Base-by-base conservation (phyloP, 2,888 invertebrate genomes). In the Teleogryllus oceanicus region DNA sequence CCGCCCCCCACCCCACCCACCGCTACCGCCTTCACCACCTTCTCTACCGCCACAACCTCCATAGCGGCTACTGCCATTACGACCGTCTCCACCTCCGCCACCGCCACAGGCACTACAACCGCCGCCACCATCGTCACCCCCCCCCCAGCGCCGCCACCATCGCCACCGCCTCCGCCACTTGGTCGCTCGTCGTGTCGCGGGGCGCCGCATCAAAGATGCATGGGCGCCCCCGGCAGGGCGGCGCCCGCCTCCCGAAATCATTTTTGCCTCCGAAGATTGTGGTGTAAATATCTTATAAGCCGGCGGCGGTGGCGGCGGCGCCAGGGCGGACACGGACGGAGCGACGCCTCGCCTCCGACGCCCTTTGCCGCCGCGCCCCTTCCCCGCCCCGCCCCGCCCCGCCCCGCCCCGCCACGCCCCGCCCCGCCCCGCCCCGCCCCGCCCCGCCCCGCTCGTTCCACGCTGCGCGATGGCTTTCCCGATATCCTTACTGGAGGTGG, bases 251-350 rank as follows among this genome's bases (percentile, higher is more conserved):
- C 62, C 13, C 16, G 62, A 62, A 62, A 62, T 62, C 62, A 62
- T 62, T 62, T 62, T 62, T 62, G 62, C 62, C n/a, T 62, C 62
- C 62, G 62, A 62, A 62, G 62, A 62, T 62, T 62, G 62, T 62
- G 62, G 62, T 62, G 62, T 62, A 62, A 62, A 62, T 62, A 62
- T 62, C 62, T 62, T 62, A 62, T 62, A 62, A 62, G 62, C 62
- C 62, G 62, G 13, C 13, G 62, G 62, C 16, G 13, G n/a, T 5
- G 62, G n/a, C 62, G 62, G n/a, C 62, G 62, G n/a, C 8, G 62
- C 16, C 13, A 62, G 5, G 13, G 62, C 62, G 16, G n/a, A 13
- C 62, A 10, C 62, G 13, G 16, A n/a, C 62, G 16, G 3, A 18
- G 16, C 62, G 16, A 62, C 62, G n/a, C 13, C 62, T n/a, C 62